Percentiles rank a stretch among this genome's conserved stretches.
These are phyloP conservation scores for Lophochroa leadbeateri DNA, from an alignment of 2,113 vertebrate species.

Conservation along the genomic window DNA sequence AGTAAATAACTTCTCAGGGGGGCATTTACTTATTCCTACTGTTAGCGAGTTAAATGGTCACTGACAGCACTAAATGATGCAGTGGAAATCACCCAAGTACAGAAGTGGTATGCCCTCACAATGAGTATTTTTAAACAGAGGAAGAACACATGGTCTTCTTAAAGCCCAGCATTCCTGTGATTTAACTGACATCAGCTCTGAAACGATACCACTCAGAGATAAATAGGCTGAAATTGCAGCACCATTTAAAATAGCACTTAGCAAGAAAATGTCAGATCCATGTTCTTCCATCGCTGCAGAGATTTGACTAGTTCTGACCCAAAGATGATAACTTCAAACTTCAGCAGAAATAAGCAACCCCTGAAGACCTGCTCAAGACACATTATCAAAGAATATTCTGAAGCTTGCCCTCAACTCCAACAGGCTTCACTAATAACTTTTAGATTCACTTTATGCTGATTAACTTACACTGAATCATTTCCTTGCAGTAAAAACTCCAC, in stretches of 20 bases:
- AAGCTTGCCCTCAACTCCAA: background rate
- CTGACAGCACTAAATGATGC: constrained; percentile 55
- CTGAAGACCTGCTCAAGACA: background rate
- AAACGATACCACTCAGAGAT: background rate
- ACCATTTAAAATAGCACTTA: background rate
- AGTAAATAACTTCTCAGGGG: constrained; percentile 26
- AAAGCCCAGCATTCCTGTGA: background rate
- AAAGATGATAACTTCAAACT: background rate
- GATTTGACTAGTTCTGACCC: background rate
- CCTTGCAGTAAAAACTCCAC: background rate
- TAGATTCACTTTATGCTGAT: constrained; percentile 22
- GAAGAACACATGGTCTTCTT: background rate
- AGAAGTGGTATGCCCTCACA: background rate
- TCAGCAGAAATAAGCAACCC: background rate
- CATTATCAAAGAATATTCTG: background rate
- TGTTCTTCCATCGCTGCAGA: background rate
- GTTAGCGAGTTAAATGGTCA: constrained; percentile 39
- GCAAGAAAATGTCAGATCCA: background rate
- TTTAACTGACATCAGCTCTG: constrained; percentile 7
- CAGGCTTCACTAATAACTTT: background rate
- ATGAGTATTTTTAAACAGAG: constrained; percentile 13
- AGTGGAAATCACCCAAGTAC: constrained; percentile 6
- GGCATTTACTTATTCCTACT: constrained; percentile 28
- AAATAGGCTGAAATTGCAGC: background rate
- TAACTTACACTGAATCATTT: constrained; percentile 21